A percentile compares a stretch with the other conserved stretches of the same genome.
Evolutionary conservation across 2,888 invertebrate species (phyloP).

Genomic region (Oscheius sp.): DNA sequence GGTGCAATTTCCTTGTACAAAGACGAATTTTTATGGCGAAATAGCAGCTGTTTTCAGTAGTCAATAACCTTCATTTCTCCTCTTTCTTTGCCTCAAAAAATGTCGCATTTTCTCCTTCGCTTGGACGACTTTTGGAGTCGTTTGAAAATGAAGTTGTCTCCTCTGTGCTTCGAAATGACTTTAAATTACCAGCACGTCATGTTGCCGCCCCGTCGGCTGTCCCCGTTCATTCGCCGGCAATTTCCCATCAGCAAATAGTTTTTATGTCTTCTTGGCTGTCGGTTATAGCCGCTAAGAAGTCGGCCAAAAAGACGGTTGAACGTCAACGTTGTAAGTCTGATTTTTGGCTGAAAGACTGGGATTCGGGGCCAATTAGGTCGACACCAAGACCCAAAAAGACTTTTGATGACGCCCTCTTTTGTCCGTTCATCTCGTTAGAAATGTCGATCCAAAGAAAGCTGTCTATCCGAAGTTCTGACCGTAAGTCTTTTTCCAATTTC

Average conservation of each 20-base stretch:
- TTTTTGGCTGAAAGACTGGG: background rate
- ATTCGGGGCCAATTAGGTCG: background rate
- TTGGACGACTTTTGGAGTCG: background rate
- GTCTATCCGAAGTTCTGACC: slow-evolving; percentile 5
- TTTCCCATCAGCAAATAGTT: background rate
- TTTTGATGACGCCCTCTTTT: background rate
- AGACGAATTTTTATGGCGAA: no score
- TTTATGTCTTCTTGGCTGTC: slow-evolving; percentile 12
- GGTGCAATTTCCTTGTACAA: no score
- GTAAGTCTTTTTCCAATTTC: background rate
- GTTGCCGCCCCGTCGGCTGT: background rate
- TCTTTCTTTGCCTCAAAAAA: no score
- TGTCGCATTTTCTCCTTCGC: background rate
- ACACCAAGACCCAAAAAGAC: no score
- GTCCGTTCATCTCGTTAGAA: slow-evolving; percentile 6
- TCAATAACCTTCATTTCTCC: no score
- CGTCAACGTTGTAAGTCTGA: background rate
- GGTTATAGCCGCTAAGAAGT: slow-evolving; percentile 3
- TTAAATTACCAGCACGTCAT: slow-evolving; percentile 13
- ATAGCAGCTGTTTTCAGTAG: no score
- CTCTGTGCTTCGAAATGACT: slow-evolving; percentile 3
- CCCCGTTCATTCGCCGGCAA: slow-evolving; percentile 1
- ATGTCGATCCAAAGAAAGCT: slow-evolving; percentile 22
- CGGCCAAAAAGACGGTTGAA: background rate
- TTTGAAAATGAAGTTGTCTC: slow-evolving; percentile 2